These are phyloP conservation scores for Gortyna flavago DNA, from an alignment of 2,888 invertebrate genomes.

Conservation along the genomic window DNA sequence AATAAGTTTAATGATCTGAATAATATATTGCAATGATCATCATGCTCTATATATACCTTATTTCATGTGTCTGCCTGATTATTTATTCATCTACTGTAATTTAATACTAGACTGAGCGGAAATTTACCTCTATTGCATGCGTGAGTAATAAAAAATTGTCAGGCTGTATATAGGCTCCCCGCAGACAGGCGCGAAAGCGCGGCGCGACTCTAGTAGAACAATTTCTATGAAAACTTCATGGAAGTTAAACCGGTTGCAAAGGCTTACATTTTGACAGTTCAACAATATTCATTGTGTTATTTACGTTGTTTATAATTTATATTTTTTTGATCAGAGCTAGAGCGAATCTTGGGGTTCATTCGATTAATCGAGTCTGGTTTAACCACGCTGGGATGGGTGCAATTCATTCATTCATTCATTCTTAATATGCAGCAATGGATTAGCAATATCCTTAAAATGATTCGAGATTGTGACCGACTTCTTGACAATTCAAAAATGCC, in stretches of 20 bases:
- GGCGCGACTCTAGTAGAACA: neutral
- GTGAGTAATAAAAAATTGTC: slow-evolving; percentile 27
- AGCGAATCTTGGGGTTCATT: no score
- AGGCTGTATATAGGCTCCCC: no score
- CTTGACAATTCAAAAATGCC: no score
- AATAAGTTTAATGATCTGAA: slow-evolving; percentile 46
- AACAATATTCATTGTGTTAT: neutral
- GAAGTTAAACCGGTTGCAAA: neutral
- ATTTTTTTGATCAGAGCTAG: no score
- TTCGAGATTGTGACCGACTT: no score
- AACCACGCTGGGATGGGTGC: no score
- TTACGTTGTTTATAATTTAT: no score
- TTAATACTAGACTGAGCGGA: slow-evolving; percentile 33
- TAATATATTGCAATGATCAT: slow-evolving; percentile 43
- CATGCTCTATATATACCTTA: slow-evolving; percentile 52
- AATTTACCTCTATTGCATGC: slow-evolving; percentile 33
- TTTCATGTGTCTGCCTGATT: slow-evolving; percentile 35
- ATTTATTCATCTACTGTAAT: slow-evolving; percentile 42
- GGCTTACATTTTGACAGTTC: neutral
- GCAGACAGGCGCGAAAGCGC: neutral
- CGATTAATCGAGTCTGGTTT: no score
- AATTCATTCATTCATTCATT: no score
- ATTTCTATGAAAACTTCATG: no score
- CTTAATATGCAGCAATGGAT: no score
- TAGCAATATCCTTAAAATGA: no score